Base-by-base conservation (phyloP, 2,113 vertebrate species). In the Marmota monax region DNA sequence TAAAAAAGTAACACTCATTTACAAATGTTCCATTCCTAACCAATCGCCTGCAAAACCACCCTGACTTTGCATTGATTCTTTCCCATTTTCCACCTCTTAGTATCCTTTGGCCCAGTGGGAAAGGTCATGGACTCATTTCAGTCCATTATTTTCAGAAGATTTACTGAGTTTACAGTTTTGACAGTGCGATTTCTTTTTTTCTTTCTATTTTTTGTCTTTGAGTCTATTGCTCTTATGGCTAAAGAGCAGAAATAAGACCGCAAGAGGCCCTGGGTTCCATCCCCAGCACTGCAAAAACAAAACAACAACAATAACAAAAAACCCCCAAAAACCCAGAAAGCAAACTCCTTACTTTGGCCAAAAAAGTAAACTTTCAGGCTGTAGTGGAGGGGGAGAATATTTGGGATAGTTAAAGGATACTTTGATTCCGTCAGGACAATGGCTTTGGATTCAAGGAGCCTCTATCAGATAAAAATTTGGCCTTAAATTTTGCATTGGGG, bases 401-500 rank as follows among this genome's bases (percentile, higher is more conserved):
- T 58, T 74, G 17, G 61, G 32, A 23, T 82, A 42, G 1, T 80
- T 32, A 91, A 42, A 39, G 10, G 42, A 32, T 78, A 4, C 34
- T 69, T 85, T 80, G 77, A 90, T 77, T 48, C 23, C 13, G 11
- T 87, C 48, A 90, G 17, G n/a, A 51, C 12, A 1, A 1, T 70
- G 37, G 14, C 9, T 17, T 20, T 92, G 77, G 80, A 72, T 83
- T 96, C 88, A 96, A 61, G 70, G 58, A 93, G 73, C 84, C 92
- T 96, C 97, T 91, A 89, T n/a, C 74, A 67, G 96, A 96, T 92
- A 96, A 92, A 97, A 95, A 37, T 34, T 94, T 32, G n/a, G 48
- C 4, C 65, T 39, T 88, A 4, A 8, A 93, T 96, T 97, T 97
- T 48, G 78, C 92, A 86, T 82, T 92, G 58, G 92, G 80, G 92